phyloP scores from a whole-genome alignment of 2,888 invertebrate species.

The Ametastegia equiseti region DNA sequence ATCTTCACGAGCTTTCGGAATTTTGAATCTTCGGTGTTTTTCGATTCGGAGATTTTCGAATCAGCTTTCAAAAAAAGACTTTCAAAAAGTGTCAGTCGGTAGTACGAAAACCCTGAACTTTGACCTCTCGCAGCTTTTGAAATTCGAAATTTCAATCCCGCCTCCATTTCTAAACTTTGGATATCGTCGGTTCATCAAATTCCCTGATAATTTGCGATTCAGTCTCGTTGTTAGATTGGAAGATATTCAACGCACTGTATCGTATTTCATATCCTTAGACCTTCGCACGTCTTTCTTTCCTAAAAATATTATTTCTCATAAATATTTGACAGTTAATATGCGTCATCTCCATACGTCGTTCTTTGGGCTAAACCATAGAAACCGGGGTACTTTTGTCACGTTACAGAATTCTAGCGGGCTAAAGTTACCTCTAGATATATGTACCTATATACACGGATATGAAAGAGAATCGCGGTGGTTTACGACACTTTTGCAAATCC shows the following conservation, averaged over 20 bases:
- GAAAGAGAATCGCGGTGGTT: conserved; percentile 11
- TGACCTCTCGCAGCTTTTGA: no score
- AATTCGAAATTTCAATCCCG: no score
- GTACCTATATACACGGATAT: neutral
- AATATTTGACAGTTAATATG: neutral
- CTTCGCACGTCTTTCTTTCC: neutral
- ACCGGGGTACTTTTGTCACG: neutral
- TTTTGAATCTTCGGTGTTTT: no score
- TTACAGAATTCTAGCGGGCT: neutral
- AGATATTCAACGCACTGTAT: neutral
- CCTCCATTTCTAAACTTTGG: no score
- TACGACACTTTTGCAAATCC: conserved; percentile 41
- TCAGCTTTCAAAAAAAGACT: no score
- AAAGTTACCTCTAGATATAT: neutral
- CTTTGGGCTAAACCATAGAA: neutral
- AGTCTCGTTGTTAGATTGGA: neutral
- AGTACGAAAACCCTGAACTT: no score
- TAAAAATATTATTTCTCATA: neutral
- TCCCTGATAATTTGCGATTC: no score
- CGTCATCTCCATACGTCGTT: neutral
- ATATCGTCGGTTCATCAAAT: no score
- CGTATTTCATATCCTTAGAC: neutral
- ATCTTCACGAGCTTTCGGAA: no score
- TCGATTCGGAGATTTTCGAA: no score
- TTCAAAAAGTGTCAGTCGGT: no score